These are phyloP conservation scores for Chrysodeixis includens DNA, from an alignment of 2,888 invertebrate genomes.

Conservation along the genomic window DNA sequence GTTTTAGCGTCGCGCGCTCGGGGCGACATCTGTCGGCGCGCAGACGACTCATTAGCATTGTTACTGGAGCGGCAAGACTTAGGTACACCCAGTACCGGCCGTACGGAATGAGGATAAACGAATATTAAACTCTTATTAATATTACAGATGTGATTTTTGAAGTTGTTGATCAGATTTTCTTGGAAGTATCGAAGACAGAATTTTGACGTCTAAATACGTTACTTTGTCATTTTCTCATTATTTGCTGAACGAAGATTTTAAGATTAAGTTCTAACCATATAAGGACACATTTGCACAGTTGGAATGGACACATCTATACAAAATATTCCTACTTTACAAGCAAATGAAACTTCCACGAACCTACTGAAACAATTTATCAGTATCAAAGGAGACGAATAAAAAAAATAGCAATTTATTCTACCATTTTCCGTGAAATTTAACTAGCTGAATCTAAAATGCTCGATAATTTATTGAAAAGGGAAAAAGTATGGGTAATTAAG, in stretches of 20 bases:
- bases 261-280: too few relatives aligned
- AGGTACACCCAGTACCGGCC: background rate
- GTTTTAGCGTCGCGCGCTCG: conserved; percentile 37
- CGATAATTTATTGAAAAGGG: background rate
- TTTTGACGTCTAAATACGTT: too few relatives aligned
- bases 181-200: background rate
- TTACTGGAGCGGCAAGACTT: conserved; percentile 36
- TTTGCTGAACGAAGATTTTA: too few relatives aligned
- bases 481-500: conserved; percentile 1
- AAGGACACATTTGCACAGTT: too few relatives aligned
- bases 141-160: background rate
- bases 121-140: background rate
- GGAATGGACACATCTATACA: too few relatives aligned
- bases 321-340: too few relatives aligned
- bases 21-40: conserved; percentile 63
- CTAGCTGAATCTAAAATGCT: background rate
- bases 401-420: background rate
- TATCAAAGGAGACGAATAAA: too few relatives aligned
- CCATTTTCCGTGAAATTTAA: background rate
- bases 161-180: background rate
- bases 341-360: too few relatives aligned
- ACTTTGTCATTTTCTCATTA: too few relatives aligned
- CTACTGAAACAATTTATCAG: too few relatives aligned
- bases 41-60: conserved; percentile 71
- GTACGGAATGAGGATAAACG: background rate